Evolutionary conservation across 2,888 invertebrate species (phyloP).

Genomic region (Harpalus rufipes): DNA sequence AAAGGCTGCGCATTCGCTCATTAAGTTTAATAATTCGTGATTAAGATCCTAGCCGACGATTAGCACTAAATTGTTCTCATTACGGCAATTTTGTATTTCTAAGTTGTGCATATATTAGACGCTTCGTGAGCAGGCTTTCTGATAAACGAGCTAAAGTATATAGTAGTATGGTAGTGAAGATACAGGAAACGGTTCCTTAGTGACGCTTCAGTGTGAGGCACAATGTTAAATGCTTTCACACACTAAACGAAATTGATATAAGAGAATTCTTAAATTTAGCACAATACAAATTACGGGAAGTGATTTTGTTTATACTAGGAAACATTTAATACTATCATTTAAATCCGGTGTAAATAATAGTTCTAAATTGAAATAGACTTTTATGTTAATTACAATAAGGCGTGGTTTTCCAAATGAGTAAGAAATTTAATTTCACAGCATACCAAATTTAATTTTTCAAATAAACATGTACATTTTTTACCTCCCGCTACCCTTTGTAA

Average conservation of each 20-base stretch:
- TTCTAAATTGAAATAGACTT: background rate
- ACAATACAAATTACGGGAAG: background rate
- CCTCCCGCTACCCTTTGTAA: too few species aligned
- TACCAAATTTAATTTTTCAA: too few species aligned
- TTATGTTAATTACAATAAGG: too few species aligned
- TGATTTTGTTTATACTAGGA: background rate
- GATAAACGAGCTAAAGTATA: slow-evolving; percentile 39
- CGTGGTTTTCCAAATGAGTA: too few species aligned
- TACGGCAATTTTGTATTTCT: slow-evolving; percentile 79
- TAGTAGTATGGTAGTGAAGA: slow-evolving; percentile 3
- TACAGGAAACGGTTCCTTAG: slow-evolving; percentile 41
- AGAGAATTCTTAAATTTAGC: slow-evolving; percentile 1
- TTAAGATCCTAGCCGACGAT: slow-evolving; percentile 77
- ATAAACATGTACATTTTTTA: too few species aligned
- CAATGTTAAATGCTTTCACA: slow-evolving; percentile 46
- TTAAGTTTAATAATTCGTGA: slow-evolving; percentile 77
- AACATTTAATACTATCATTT: background rate
- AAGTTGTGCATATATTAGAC: slow-evolving; percentile 77
- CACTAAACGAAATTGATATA: slow-evolving; percentile 29
- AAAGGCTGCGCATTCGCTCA: slow-evolving; percentile 72
- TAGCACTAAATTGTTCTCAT: slow-evolving; percentile 79
- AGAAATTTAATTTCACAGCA: too few species aligned
- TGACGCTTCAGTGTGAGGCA: slow-evolving; percentile 34
- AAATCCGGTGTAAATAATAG: background rate
- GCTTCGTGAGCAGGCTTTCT: slow-evolving; percentile 55